Percentiles rank a stretch among this genome's conserved stretches.
These are phyloP conservation scores for Macrotus californicus DNA, from an alignment of 2,113 vertebrate genomes.

Conservation along the genomic window DNA sequence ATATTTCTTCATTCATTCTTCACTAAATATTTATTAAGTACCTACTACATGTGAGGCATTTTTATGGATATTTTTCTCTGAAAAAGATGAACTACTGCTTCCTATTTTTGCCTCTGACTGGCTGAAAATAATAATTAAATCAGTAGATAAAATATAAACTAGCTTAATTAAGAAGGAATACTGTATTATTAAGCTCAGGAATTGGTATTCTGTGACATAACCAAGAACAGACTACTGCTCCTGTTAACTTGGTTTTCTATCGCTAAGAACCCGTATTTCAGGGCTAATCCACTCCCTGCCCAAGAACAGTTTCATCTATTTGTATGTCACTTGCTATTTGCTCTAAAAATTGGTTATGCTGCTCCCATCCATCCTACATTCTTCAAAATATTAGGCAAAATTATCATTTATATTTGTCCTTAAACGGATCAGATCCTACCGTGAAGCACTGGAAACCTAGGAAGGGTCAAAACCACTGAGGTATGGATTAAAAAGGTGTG, in stretches of 20 bases:
- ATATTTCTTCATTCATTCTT: constrained; percentile 6
- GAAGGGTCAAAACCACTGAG: neutral
- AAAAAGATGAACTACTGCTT: neutral
- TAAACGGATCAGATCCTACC: constrained; percentile 2
- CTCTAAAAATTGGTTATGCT: neutral
- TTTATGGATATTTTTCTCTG: neutral
- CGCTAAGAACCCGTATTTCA: neutral
- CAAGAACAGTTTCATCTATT: neutral
- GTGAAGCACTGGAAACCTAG: neutral
- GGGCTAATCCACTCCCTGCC: neutral
- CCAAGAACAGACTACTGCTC: neutral
- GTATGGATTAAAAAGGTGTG: neutral
- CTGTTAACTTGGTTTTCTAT: neutral
- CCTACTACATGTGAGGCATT: neutral
- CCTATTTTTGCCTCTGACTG: neutral
- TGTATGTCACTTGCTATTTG: neutral
- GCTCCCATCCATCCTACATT: neutral
- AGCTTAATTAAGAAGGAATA: neutral
- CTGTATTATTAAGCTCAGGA: neutral
- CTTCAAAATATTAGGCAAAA: neutral
- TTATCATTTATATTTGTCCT: neutral
- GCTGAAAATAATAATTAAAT: neutral
- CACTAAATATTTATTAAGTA: constrained; percentile 7
- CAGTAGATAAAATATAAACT: neutral
- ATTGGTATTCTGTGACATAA: neutral